Evolutionary conservation across 2,888 invertebrate species (phyloP), one percentile per base, ranked within the genome.

Genomic region (Timandra comae): DNA sequence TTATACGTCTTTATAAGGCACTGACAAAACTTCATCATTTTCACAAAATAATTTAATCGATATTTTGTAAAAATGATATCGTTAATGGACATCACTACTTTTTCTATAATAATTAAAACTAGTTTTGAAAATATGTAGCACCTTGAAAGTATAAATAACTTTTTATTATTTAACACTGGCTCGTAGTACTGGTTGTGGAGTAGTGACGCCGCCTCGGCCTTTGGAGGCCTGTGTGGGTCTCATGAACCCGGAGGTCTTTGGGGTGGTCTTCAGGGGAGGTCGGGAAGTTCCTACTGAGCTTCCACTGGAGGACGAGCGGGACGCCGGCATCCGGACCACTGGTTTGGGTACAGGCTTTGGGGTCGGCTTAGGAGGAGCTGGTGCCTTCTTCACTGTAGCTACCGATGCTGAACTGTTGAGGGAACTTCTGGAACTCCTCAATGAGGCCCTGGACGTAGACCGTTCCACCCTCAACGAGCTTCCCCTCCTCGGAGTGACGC

Each of bases 221-320:
- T 91, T 89, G 46, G 95, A 95, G 6, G 95, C 91, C 12, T 95
- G 91, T 0, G 96, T 96, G 1, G 95, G 95, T 56, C 94, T 88
- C 95, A 96, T 95, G 63, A 95, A 95, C 40, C 92, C 89, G 36
- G 89, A 84, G 0, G 81, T 74, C 64, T 85, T 70, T 52, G 40
- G 43, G 12, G 67, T 46, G 30, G 62, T 56, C 69, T 67, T 86
- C 50, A 78, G 56, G 55, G 68, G 85, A 57, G 64, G 87, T 64
- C 72, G 82, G 46, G 76, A 67, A 1, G 77, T 85, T 1, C 88
- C 85, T 3, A 84, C 82, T 4, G 87, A 87, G 43, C 86, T 82
- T 4, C 86, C 82, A 41, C 82, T 81, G 0, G 82, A 84, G 0
- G 81, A 78, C 7, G 85, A 82, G 33, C 85, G 65, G 1, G 81